Evolutionary conservation across 2,113 vertebrate genomes (phyloP).

Genomic region (Paraplagusia blochii): DNA sequence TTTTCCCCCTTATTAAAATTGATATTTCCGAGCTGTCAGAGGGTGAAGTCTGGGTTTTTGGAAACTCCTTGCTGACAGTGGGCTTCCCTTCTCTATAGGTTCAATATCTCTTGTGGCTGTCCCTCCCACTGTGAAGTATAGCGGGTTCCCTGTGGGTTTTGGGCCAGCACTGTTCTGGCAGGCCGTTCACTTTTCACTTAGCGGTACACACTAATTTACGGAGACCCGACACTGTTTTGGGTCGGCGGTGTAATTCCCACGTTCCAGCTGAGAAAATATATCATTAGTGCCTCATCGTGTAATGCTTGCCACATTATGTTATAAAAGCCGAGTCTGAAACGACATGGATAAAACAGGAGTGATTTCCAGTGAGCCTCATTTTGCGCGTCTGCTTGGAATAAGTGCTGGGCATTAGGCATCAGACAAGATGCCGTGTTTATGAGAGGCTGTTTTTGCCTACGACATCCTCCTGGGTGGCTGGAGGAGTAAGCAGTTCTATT

Average conservation of each 20-base stretch:
- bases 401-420: constrained; percentile 54
- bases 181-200: constrained; percentile 68
- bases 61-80: constrained; percentile 66
- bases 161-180: constrained; percentile 57
- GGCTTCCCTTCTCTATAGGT: constrained; percentile 62
- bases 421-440: constrained; percentile 57
- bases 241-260: constrained; percentile 64
- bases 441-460: constrained; percentile 63
- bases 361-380: constrained; percentile 67
- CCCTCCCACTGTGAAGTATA: constrained; percentile 47
- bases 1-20: constrained; percentile 76
- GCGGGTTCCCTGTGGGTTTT: constrained; percentile 54
- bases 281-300: constrained; percentile 75
- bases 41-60: constrained; percentile 75
- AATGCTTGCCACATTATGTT: constrained; percentile 79
- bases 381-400: constrained; percentile 60
- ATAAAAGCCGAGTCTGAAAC: constrained; percentile 73
- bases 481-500: constrained; percentile 69
- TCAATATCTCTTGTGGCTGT: constrained; percentile 49
- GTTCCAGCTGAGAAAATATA: constrained; percentile 82
- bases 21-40: constrained; percentile 79
- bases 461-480: constrained; percentile 66
- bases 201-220: constrained; percentile 73
- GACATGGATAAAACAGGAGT: constrained; percentile 66
- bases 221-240: constrained; percentile 71